A percentile compares a stretch with the other conserved stretches of the same genome.
Evolutionary conservation across 1,140 invertebrate genomes (phyloP).

Genomic region (Diploscapter pachys): DNA sequence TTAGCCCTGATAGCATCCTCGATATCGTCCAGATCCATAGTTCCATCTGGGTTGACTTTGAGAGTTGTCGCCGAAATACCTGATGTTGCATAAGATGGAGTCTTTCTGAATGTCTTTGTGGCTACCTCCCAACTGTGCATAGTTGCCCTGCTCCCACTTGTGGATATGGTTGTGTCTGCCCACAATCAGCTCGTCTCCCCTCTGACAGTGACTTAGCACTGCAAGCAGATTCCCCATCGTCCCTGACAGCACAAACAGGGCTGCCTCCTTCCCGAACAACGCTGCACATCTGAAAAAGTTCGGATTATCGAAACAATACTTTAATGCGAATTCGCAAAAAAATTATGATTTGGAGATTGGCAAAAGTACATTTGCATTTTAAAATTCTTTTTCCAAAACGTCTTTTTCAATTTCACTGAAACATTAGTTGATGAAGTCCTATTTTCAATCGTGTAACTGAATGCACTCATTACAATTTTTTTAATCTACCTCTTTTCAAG

Average conservation of each 20-base stretch:
- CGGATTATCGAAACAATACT: not conserved
- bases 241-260: conserved; percentile 81
- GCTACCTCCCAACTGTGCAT: conserved; percentile 67
- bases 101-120: not conserved
- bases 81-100: not conserved
- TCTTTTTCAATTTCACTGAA: too few relatives aligned
- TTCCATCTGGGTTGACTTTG: conserved; percentile 77
- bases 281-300: conserved; percentile 73
- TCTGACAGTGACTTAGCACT: conserved; percentile 77
- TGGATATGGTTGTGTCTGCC: conserved; percentile 68
- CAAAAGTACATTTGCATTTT: too few relatives aligned
- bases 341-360: too few relatives aligned
- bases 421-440: too few relatives aligned
- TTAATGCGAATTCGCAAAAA: not conserved
- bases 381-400: too few relatives aligned
- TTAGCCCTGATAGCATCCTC: conserved; percentile 66
- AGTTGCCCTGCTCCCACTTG: conserved; percentile 78
- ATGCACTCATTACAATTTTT: too few relatives aligned
- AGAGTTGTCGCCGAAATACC: conserved; percentile 74
- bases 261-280: conserved; percentile 81
- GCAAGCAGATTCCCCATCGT: conserved; percentile 91
- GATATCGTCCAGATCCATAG: conserved; percentile 75
- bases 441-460: too few relatives aligned
- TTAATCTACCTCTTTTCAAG: conserved; percentile 16
- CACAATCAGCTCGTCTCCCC: conserved; percentile 57